Percentiles rank a stretch among this genome's conserved stretches.
These are phyloP conservation scores for Thecocarcelia acutangulata DNA, from an alignment of 2,888 invertebrate genomes.

Conservation along the genomic window DNA sequence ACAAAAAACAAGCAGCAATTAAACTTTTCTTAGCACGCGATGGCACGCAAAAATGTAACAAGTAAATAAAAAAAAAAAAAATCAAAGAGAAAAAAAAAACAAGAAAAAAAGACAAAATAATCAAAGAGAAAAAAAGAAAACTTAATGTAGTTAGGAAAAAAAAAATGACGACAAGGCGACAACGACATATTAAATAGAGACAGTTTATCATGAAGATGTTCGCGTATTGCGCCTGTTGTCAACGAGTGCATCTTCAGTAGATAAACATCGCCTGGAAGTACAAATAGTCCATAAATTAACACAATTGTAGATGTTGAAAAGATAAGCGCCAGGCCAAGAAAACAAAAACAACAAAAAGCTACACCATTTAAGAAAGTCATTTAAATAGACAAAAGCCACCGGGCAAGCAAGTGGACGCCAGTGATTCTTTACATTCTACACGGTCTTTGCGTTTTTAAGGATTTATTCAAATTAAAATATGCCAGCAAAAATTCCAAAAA, in stretches of 20 bases:
- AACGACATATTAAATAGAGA: conserved; percentile 13
- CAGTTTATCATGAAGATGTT: not conserved
- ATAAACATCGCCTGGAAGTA: conserved; percentile 77
- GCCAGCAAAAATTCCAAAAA: too few species aligned
- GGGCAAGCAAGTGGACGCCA: conserved; percentile 20
- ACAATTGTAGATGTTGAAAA: conserved; percentile 78
- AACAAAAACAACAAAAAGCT: conserved; percentile 61
- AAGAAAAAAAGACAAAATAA: not conserved
- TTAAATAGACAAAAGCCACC: conserved; percentile 11
- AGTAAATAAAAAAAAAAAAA: conserved; percentile 45
- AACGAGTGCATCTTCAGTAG: conserved; percentile 61
- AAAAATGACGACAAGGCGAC: conserved; percentile 38
- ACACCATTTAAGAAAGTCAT: conserved; percentile 50
- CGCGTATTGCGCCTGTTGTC: conserved; percentile 15
- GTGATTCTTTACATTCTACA: conserved; percentile 32
- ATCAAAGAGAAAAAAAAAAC: not conserved
- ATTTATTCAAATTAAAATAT: conserved; percentile 16
- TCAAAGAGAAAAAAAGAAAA: not conserved
- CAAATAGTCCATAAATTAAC: conserved; percentile 80
- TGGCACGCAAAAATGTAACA: conserved; percentile 66
- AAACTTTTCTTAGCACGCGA: conserved; percentile 68
- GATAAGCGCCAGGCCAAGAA: conserved; percentile 69
- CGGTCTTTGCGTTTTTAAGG: conserved; percentile 44
- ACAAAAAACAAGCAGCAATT: conserved; percentile 64
- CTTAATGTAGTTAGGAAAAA: conserved; percentile 30